Evolutionary conservation across 2,888 invertebrate species (phyloP).

Genomic region (Drymonia ruficornis): DNA sequence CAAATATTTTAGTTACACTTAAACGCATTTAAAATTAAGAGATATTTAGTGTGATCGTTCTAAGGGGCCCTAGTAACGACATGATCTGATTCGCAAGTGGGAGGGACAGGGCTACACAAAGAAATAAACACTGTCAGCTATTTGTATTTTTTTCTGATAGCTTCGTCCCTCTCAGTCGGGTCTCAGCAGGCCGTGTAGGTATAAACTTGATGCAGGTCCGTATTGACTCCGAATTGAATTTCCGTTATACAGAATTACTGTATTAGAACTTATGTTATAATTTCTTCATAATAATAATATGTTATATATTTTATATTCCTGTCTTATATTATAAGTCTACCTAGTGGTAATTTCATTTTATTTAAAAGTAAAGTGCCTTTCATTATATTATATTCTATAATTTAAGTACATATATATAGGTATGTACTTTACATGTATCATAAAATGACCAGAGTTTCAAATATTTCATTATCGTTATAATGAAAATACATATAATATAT

Average conservation of each 20-base stretch:
- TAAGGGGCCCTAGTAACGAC: too few relatives aligned
- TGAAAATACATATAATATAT: neutral
- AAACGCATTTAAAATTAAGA: neutral
- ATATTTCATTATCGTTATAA: neutral
- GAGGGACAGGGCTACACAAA: too few relatives aligned
- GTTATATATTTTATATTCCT: slow-evolving; percentile 35
- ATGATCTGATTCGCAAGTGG: too few relatives aligned
- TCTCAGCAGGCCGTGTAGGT: neutral
- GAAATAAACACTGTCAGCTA: too few relatives aligned
- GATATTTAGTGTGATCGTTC: too few relatives aligned
- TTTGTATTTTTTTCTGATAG: neutral
- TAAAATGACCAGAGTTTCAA: slow-evolving; percentile 8
- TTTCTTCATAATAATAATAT: slow-evolving; percentile 7
- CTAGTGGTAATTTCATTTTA: slow-evolving; percentile 55
- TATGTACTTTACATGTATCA: slow-evolving; percentile 23
- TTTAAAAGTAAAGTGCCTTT: slow-evolving; percentile 66
- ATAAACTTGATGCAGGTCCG: neutral
- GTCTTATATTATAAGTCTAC: slow-evolving; percentile 17
- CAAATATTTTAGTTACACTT: slow-evolving; percentile 10
- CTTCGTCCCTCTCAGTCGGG: neutral
- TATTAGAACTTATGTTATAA: slow-evolving; percentile 9
- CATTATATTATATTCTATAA: slow-evolving; percentile 37
- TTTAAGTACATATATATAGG: slow-evolving; percentile 33
- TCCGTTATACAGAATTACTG: neutral
- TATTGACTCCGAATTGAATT: slow-evolving; percentile 6